Evolutionary conservation across 2,113 vertebrate genomes (phyloP).

Genomic region (Fregetta grallaria): DNA sequence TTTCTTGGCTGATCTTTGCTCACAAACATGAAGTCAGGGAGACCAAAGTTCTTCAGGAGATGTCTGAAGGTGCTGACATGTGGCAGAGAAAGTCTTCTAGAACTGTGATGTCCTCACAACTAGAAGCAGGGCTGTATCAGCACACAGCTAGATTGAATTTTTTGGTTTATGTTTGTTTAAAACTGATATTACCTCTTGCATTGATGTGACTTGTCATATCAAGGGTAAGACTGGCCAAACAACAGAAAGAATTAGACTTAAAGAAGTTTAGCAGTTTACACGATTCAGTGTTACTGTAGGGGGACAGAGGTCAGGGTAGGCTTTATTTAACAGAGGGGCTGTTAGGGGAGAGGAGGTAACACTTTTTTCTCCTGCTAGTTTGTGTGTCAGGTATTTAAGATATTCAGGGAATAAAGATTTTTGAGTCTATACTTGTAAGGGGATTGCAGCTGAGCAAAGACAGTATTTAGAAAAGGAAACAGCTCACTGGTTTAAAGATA

Average conservation of each 20-base stretch:
- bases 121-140: neutral
- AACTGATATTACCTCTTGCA: neutral
- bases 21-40: neutral
- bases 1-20: conserved; percentile 11
- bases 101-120: neutral
- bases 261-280: neutral
- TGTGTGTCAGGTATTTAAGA: neutral
- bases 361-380: neutral
- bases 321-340: neutral
- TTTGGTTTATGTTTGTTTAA: neutral
- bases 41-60: neutral
- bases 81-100: neutral
- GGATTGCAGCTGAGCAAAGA: neutral
- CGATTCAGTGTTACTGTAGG: neutral
- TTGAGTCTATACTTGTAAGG: neutral
- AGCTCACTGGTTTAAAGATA: neutral
- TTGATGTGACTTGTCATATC: neutral
- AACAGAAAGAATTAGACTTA: neutral
- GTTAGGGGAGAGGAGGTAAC: neutral
- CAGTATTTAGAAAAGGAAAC: neutral
- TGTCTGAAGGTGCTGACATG: neutral
- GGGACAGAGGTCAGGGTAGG: neutral
- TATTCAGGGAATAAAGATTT: neutral
- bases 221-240: neutral
- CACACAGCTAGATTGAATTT: neutral